These are phyloP conservation scores for Festucalex cinctus DNA, from an alignment of 2,113 vertebrate genomes.

Conservation along the genomic window DNA sequence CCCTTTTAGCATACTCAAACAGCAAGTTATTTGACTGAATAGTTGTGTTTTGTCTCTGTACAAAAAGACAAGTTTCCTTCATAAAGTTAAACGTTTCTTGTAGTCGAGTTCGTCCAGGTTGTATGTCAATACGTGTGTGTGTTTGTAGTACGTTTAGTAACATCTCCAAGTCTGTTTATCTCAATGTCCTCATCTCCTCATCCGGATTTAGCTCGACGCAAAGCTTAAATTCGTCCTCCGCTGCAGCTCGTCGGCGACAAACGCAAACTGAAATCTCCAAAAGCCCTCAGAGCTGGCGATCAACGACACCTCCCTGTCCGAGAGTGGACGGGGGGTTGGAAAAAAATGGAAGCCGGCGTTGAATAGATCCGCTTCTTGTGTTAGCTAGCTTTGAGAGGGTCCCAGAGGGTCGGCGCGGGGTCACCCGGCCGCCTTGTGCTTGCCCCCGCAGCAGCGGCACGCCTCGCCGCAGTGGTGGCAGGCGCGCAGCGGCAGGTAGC, in stretches of 20 bases:
- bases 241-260: conserved; percentile 77
- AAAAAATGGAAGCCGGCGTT: conserved; percentile 73
- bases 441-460: conserved; percentile 95
- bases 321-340: conserved; percentile 78
- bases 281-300: conserved; percentile 79
- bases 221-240: conserved; percentile 76
- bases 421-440: conserved; percentile 98
- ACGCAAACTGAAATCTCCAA: conserved; percentile 84
- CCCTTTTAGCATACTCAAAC: conserved; percentile 87
- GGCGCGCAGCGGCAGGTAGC: conserved; percentile 92
- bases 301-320: conserved; percentile 64
- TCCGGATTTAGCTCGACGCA: conserved; percentile 62
- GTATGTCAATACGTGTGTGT: conserved; percentile 35
- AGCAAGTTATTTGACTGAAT: conserved; percentile 73
- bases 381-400: conserved; percentile 66
- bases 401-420: conserved; percentile 43
- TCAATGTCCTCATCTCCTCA: conserved; percentile 62
- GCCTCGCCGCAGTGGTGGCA: conserved; percentile 97
- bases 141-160: conserved; percentile 70
- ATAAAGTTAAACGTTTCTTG: conserved; percentile 75
- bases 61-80: conserved; percentile 79
- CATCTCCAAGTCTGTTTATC: conserved; percentile 78
- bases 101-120: conserved; percentile 68
- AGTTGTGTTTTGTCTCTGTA: conserved; percentile 66
- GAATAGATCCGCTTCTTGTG: conserved; percentile 66